A percentile compares a stretch with the other conserved stretches of the same genome.
Evolutionary conservation across 2,113 vertebrate species (phyloP).

Genomic region (Gambusia affinis): DNA sequence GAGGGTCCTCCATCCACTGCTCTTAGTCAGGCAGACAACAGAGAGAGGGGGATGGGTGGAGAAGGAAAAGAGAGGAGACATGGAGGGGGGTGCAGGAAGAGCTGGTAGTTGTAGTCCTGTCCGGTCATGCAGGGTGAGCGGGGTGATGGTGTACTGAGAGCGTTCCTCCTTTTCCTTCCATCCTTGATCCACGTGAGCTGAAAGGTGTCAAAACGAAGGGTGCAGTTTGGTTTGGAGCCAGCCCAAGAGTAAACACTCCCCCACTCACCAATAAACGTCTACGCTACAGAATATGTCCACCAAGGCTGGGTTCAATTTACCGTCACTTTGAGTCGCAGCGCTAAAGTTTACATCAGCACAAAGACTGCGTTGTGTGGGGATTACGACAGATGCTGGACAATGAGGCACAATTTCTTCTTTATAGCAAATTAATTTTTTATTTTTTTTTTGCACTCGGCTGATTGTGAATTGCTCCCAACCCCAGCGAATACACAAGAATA

Average conservation of each 20-base stretch:
- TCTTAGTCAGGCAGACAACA: slow-evolving; percentile 76
- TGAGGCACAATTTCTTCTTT: neutral
- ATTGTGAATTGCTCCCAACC: slow-evolving; percentile 55
- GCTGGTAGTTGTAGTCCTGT: slow-evolving; percentile 57
- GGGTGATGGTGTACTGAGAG: slow-evolving; percentile 79
- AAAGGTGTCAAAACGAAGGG: slow-evolving; percentile 99
- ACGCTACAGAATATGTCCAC: slow-evolving; percentile 54
- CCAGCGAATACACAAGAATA: slow-evolving; percentile 48
- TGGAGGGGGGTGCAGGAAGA: slow-evolving; percentile 48
- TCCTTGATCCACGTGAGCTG: slow-evolving; percentile 92
- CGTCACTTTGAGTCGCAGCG: slow-evolving; percentile 17
- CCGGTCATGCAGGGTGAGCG: slow-evolving; percentile 77
- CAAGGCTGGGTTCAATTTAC: slow-evolving; percentile 65
- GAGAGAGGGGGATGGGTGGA: slow-evolving; percentile 79
- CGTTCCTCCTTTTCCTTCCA: slow-evolving; percentile 84
- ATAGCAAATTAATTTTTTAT: neutral
- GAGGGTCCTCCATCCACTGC: slow-evolving; percentile 86
- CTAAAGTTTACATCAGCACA: neutral
- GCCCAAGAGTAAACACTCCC: slow-evolving; percentile 80
- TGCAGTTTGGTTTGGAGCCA: slow-evolving; percentile 97
- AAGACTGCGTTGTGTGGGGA: neutral
- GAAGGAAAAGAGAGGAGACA: slow-evolving; percentile 61
- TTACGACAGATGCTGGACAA: neutral
- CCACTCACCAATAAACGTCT: slow-evolving; percentile 52
- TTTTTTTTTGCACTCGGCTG: slow-evolving; percentile 4